Conservation (phyloP, 2,888 invertebrate species). For the Lepidocyrtoides sp. region DNA sequence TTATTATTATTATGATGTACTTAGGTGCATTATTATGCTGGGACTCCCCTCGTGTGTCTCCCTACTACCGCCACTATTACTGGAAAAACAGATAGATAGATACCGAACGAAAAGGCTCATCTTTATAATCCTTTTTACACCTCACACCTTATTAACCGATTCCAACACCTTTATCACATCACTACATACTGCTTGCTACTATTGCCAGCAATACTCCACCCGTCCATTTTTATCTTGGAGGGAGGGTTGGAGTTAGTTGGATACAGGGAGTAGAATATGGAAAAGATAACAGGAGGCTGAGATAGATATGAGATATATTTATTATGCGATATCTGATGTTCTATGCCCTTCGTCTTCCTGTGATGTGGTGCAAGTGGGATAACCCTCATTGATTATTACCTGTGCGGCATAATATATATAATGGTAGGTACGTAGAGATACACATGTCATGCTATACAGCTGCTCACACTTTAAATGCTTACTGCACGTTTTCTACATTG, state of each 20-base stretch:
- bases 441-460: too few species aligned
- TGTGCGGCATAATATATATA: not conserved
- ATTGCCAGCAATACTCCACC: too few species aligned
- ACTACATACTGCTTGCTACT: too few species aligned
- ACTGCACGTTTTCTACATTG: too few species aligned
- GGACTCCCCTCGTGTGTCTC: conserved; percentile 25
- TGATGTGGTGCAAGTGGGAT: conserved; percentile 53
- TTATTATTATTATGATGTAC: too few species aligned
- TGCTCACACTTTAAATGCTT: too few species aligned
- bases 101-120: conserved; percentile 38
- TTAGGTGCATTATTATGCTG: too few species aligned
- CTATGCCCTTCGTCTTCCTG: conserved; percentile 3
- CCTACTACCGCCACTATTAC: not conserved
- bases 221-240: too few species aligned
- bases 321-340: conserved; percentile 13
- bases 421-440: too few species aligned
- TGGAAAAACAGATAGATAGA: not conserved
- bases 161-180: conserved; percentile 37
- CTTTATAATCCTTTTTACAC: conserved; percentile 56
- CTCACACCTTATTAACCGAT: conserved; percentile 68
- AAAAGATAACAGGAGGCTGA: conserved; percentile 19
- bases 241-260: too few species aligned
- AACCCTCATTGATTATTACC: conserved; percentile 52
- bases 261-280: not conserved
- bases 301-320: not conserved